Evolutionary conservation across 2,797 vertebrate species (phyloP).

Genomic region (Odontamblyopus rebecca): DNA sequence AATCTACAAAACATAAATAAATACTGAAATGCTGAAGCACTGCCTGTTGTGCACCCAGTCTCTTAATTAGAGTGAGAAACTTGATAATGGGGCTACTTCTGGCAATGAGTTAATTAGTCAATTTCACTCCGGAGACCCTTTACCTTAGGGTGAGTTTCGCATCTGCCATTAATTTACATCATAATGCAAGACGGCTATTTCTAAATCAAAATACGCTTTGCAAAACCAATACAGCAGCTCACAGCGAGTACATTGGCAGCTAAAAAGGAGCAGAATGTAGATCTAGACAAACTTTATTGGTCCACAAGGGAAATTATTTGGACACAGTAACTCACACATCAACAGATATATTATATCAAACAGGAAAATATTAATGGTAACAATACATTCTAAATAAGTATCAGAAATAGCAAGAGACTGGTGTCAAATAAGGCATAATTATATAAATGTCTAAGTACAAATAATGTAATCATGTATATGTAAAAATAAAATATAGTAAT

Average conservation of each 20-base stretch:
- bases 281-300: not conserved
- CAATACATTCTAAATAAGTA: too few relatives aligned
- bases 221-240: conserved; percentile 29
- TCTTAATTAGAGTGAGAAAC: conserved; percentile 64
- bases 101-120: conserved; percentile 74
- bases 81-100: conserved; percentile 70
- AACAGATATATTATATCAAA: too few relatives aligned
- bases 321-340: too few relatives aligned
- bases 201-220: conserved; percentile 35
- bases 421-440: too few relatives aligned
- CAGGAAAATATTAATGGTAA: too few relatives aligned
- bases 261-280: conserved; percentile 24
- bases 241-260: not conserved
- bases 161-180: conserved; percentile 66
- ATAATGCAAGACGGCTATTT: conserved; percentile 58
- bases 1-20: conserved; percentile 12
- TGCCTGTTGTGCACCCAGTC: conserved; percentile 40
- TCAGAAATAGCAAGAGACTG: too few relatives aligned
- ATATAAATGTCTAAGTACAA: too few relatives aligned
- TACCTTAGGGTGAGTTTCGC: conserved; percentile 66
- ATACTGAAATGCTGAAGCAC: conserved; percentile 16
- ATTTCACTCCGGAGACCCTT: conserved; percentile 68
- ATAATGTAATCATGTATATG: too few relatives aligned
- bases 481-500: too few relatives aligned
- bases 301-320: too few relatives aligned